Evolutionary conservation across 2,113 vertebrate species (phyloP).

Genomic region (Mus pahari): DNA sequence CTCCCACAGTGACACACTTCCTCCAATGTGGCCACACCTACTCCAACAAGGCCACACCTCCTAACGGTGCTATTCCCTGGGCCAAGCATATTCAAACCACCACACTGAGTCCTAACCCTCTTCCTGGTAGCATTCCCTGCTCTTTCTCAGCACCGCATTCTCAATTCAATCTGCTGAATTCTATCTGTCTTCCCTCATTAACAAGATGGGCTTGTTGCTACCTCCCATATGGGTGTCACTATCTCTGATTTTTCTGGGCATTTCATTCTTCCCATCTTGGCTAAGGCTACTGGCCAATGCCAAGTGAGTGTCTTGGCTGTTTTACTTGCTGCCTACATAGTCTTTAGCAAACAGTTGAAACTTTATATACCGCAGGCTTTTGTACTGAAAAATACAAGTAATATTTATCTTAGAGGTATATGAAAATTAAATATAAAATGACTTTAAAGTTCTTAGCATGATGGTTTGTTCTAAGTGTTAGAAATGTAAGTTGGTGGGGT

Average conservation of each 20-base stretch:
- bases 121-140: background rate
- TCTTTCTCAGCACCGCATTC: background rate
- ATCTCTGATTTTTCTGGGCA: no score
- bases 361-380: background rate
- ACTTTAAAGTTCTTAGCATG: background rate
- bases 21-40: no score
- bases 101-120: background rate
- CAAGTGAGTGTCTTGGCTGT: background rate
- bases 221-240: rapidly evolving
- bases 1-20: no score
- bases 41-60: no score
- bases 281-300: background rate
- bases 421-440: slow-evolving; percentile 1
- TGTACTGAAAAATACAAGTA: background rate
- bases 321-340: background rate
- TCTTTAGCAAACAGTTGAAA: background rate
- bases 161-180: background rate
- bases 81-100: no score
- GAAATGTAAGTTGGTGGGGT: background rate
- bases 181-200: background rate
- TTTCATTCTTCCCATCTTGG: background rate
- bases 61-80: no score
- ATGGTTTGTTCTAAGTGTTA: background rate
- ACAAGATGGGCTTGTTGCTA: background rate
- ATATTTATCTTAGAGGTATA: background rate